Evolutionary conservation across 2,888 invertebrate genomes (phyloP), one percentile per base, ranked within the genome.

Genomic region (Polylopha cassiicola): DNA sequence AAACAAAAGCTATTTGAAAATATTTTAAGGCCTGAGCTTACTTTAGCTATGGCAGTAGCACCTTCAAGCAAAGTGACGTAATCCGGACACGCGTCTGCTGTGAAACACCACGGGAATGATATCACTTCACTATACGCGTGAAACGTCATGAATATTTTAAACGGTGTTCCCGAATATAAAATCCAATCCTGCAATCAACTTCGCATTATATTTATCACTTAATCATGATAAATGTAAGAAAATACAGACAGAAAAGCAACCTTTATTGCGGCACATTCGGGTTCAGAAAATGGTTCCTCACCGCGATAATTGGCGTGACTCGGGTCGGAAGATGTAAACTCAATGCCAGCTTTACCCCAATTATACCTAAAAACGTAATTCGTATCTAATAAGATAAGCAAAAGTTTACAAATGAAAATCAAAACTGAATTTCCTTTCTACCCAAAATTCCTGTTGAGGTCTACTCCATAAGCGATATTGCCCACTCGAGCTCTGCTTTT

Each of bases 371-470:
- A 47, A 65, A 55, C n/a, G n/a, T n/a, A n/a, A n/a, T n/a, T n/a
- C n/a, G n/a, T n/a, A n/a, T n/a, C n/a, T n/a, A n/a, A n/a, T n/a
- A n/a, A n/a, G n/a, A n/a, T n/a, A n/a, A n/a, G n/a, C n/a, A n/a
- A 4, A 13, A 17, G 6, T 5, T 13, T 4, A 3, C 9, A 18
- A 13, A 17, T 3, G 14, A 3, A 11, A 9, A 11, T 4, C 9
- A 0, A 10, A 5, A 8, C 10, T 9, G 15, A 8, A 36, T 9
- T 22, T 13, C 8, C 36, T 49, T n/a, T n/a, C n/a, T 65, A 82
- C 82, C 93, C 93, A 72, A 93, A 97, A 79, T 97, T 97, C 47
- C 97, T 88, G 63, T 95, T 95, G 0, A 95, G 85, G 72, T 95
- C 95, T 0, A 91, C 91, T 4, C 95, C 95, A 3, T 59, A 61